phyloP scores from a whole-genome alignment of 1,140 invertebrate genomes.

The Heliothis subflexa region DNA sequence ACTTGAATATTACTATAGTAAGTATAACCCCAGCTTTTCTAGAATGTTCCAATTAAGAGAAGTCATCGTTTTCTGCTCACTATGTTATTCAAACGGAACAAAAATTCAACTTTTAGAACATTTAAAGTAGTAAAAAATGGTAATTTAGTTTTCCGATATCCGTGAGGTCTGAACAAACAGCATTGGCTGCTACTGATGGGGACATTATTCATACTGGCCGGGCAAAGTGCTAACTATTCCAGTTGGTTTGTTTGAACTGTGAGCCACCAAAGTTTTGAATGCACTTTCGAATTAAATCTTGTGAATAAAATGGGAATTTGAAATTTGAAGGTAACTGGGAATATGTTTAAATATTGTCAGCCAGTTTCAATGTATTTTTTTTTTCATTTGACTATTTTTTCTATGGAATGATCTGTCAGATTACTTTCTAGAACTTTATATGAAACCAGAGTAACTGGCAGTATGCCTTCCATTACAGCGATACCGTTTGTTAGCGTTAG shows the following conservation, averaged over 20 bases:
- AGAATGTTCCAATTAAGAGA: no score
- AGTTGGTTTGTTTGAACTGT: neutral
- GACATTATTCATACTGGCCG: neutral
- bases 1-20: no score
- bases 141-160: constrained; percentile 5
- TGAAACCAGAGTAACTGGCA: no score
- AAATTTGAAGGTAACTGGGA: neutral
- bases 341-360: no score
- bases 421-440: no score
- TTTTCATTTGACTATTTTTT: no score
- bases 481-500: no score
- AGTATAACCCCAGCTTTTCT: no score
- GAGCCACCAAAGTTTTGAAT: neutral
- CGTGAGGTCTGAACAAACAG: constrained; percentile 3
- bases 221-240: neutral
- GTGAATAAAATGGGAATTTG: neutral
- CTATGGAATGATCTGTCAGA: no score
- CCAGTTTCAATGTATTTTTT: no score
- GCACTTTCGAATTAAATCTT: neutral
- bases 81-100: neutral
- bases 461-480: no score
- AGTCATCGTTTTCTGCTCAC: neutral
- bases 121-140: neutral
- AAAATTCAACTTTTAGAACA: neutral
- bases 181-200: neutral